Percentiles rank a stretch among this genome's conserved stretches.
Evolutionary conservation across 2,888 invertebrate genomes (phyloP).

Genomic region (Agonopterix heracliana): DNA sequence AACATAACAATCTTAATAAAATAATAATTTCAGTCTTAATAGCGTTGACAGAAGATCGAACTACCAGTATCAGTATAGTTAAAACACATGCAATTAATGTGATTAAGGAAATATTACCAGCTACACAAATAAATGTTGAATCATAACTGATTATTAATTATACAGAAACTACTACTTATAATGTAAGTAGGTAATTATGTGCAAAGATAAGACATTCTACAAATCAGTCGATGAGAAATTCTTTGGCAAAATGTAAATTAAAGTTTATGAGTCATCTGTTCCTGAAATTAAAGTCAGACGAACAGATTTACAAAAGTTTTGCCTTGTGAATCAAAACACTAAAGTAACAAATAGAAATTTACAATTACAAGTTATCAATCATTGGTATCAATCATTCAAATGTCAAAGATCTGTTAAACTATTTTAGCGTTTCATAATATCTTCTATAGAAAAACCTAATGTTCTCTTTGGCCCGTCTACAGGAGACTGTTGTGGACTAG

Average conservation of each 20-base stretch:
- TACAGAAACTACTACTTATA: not conserved
- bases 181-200: not conserved
- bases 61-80: not conserved
- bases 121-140: not conserved
- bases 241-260: constrained; percentile 43
- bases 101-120: not conserved
- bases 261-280: constrained; percentile 2
- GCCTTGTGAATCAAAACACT: too few species aligned
- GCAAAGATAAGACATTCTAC: constrained; percentile 6
- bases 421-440: constrained; percentile 89
- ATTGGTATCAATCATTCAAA: too few species aligned
- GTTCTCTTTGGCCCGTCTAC: constrained; percentile 60
- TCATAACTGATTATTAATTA: not conserved
- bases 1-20: constrained; percentile 63
- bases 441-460: constrained; percentile 90
- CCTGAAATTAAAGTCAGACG: not conserved
- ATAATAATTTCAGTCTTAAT: constrained; percentile 64
- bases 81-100: not conserved
- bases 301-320: not conserved
- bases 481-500: constrained; percentile 51
- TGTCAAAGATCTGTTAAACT: constrained; percentile 6
- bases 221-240: constrained; percentile 42
- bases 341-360: too few species aligned
- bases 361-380: too few species aligned
- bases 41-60: constrained; percentile 22